Conservation (phyloP, 2,797 vertebrate genomes). For the Gadopsis bispinosus region DNA sequence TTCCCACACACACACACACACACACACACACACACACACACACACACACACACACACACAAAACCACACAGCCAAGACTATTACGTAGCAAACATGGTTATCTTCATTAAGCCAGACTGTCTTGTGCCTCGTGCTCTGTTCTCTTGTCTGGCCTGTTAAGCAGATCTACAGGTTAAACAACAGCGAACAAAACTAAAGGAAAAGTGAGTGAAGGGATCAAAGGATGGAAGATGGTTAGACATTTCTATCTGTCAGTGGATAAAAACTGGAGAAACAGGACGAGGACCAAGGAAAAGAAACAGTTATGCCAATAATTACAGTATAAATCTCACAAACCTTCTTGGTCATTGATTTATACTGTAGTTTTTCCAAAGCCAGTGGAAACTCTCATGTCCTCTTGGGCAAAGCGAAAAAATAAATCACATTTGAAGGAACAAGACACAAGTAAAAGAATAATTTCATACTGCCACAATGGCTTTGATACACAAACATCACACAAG, state of each 20-base stretch:
- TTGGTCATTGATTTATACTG: not conserved
- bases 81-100: conserved; percentile 66
- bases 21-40: conserved; percentile 13
- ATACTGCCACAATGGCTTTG: conserved; percentile 3
- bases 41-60: conserved; percentile 17
- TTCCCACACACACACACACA: conserved; percentile 12
- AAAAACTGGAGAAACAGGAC: not conserved
- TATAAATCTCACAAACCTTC: not conserved
- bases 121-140: conserved; percentile 54
- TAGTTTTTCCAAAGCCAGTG: not conserved
- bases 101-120: conserved; percentile 69
- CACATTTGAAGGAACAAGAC: not conserved
- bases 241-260: not conserved
- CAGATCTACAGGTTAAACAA: conserved; percentile 72
- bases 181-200: conserved; percentile 51
- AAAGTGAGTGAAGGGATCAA: conserved; percentile 57
- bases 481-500: not conserved
- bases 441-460: conserved; percentile 8
- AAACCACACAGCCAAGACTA: conserved; percentile 26
- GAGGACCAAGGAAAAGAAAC: not conserved
- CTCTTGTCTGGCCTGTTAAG: conserved; percentile 67
- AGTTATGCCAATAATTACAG: not conserved
- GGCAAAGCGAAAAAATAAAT: not conserved
- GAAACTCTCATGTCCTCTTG: not conserved
- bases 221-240: not conserved